Conservation (phyloP, 2,113 vertebrate genomes). For the Noturus placidus region DNA sequence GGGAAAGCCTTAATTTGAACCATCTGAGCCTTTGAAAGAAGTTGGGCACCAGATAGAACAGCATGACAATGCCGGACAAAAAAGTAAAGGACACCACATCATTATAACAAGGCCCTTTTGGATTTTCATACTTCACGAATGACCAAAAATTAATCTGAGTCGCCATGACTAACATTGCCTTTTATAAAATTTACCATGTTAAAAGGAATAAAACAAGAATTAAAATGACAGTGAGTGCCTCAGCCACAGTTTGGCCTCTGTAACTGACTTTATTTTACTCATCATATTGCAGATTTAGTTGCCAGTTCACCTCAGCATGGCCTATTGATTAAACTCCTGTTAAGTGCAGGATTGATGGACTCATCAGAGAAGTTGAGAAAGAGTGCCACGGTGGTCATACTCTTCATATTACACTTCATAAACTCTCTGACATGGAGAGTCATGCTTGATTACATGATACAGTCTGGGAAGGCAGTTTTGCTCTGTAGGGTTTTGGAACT, state of each 20-base stretch:
- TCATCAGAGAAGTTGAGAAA: neutral
- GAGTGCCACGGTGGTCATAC: neutral
- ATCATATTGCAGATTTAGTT: constrained; percentile 20
- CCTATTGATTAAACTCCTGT: constrained; percentile 34
- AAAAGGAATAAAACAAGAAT: neutral
- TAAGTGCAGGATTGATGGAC: constrained; percentile 20
- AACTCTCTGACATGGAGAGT: neutral
- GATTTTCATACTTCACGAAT: constrained; percentile 10
- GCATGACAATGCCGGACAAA: constrained; percentile 25
- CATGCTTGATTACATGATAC: neutral
- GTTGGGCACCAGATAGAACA: constrained; percentile 39
- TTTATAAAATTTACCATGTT: constrained; percentile 4
- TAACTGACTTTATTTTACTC: constrained; percentile 17
- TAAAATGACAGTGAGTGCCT: neutral
- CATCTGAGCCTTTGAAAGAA: constrained; percentile 53
- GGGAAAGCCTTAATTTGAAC: constrained; percentile 57
- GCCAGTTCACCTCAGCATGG: constrained; percentile 19
- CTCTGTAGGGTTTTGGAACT: constrained; percentile 9
- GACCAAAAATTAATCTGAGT: constrained; percentile 12
- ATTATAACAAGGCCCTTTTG: constrained; percentile 15
- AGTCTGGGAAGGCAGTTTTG: constrained; percentile 9
- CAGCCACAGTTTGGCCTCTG: constrained; percentile 2
- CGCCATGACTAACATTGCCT: neutral
- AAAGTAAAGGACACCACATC: constrained; percentile 24
- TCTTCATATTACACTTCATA: constrained; percentile 20